Conservation (phyloP, 2,113 vertebrate genomes). For the Sander lucioperca region DNA sequence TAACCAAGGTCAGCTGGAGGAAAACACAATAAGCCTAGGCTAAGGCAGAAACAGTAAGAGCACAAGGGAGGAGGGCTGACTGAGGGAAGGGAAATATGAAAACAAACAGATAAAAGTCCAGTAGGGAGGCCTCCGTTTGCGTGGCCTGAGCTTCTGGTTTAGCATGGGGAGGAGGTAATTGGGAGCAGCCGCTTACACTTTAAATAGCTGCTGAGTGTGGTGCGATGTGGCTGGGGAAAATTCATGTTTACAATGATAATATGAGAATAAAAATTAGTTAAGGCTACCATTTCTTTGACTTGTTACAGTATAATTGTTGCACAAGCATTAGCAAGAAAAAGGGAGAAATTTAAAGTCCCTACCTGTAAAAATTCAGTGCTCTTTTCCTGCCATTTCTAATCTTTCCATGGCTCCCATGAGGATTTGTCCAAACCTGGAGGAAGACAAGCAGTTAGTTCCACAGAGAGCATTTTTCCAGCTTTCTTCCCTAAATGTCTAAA, state of each 20-base stretch:
- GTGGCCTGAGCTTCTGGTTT: slow-evolving; percentile 58
- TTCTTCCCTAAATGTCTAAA: slow-evolving; percentile 22
- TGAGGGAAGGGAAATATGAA: slow-evolving; percentile 65
- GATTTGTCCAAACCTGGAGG: slow-evolving; percentile 47
- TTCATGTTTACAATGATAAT: not conserved
- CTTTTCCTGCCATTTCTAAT: slow-evolving; percentile 41
- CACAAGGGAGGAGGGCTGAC: slow-evolving; percentile 33
- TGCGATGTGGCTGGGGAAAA: slow-evolving; percentile 55
- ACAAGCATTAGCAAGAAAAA: not conserved
- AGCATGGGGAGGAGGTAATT: slow-evolving; percentile 63
- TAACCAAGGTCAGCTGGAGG: slow-evolving; percentile 73
- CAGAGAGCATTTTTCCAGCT: slow-evolving; percentile 2
- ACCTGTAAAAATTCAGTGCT: slow-evolving; percentile 48
- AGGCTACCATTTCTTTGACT: not conserved
- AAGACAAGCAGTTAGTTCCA: slow-evolving; percentile 25
- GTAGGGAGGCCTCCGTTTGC: slow-evolving; percentile 48
- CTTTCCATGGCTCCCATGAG: slow-evolving; percentile 31
- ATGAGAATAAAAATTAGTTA: not conserved
- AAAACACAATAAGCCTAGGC: slow-evolving; percentile 58
- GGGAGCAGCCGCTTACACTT: slow-evolving; percentile 68
- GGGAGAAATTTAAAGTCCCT: not conserved
- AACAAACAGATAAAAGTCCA: slow-evolving; percentile 72
- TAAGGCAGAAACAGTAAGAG: slow-evolving; percentile 35
- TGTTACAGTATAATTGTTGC: not conserved
- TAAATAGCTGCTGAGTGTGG: slow-evolving; percentile 72